phyloP scores from a whole-genome alignment of 1,140 invertebrate genomes.

The Coboldia fuscipes region DNA sequence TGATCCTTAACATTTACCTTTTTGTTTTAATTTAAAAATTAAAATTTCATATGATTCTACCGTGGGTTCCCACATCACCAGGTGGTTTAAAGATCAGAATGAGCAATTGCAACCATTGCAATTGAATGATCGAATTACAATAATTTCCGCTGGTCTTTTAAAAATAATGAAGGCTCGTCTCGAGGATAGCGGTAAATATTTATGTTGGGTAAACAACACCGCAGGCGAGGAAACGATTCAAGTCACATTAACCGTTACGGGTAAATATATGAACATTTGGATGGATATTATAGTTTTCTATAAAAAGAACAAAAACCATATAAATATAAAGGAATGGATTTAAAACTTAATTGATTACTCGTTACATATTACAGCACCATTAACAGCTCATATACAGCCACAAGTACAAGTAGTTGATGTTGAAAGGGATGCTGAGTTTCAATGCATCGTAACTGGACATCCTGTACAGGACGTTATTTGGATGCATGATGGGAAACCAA shows the following conservation, averaged over 20 bases:
- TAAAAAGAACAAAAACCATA: too few relatives aligned
- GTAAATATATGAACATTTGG: constrained; percentile 17
- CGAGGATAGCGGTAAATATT: constrained; percentile 61
- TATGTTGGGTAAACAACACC: constrained; percentile 74
- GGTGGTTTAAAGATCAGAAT: constrained; percentile 46
- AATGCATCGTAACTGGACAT: constrained; percentile 68
- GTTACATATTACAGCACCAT: constrained; percentile 41
- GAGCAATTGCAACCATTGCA: constrained; percentile 38
- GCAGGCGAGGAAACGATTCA: constrained; percentile 65
- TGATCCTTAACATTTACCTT: not conserved
- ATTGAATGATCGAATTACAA: constrained; percentile 30
- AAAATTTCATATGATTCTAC: not conserved
- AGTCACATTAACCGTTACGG: constrained; percentile 48
- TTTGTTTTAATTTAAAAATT: not conserved
- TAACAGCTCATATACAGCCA: constrained; percentile 49
- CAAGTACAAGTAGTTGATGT: constrained; percentile 56
- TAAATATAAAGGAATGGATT: too few relatives aligned
- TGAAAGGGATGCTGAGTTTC: constrained; percentile 58
- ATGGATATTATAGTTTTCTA: too few relatives aligned
- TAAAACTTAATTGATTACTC: too few relatives aligned
- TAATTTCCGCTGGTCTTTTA: constrained; percentile 35
- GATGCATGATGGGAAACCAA: constrained; percentile 60
- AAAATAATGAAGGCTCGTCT: constrained; percentile 38
- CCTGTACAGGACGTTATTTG: constrained; percentile 61
- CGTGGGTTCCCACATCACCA: constrained; percentile 9